phyloP scores from a whole-genome alignment of 2,888 invertebrate genomes.

The Lomographa bimaculata region DNA sequence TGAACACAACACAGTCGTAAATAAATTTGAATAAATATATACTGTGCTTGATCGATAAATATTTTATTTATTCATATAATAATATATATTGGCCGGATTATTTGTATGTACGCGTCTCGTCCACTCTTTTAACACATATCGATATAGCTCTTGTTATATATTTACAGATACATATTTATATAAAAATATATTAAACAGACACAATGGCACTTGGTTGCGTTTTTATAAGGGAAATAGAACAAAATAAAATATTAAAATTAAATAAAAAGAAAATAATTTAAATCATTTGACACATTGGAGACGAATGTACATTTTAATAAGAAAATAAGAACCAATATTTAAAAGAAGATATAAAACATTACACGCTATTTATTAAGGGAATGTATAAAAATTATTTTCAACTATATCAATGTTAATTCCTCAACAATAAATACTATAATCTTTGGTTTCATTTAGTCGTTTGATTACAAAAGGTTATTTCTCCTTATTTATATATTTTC shows the following conservation, averaged over 20 bases:
- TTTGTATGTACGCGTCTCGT: conserved; percentile 49
- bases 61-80: conserved; percentile 33
- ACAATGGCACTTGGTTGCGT: conserved; percentile 81
- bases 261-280: conserved; percentile 45
- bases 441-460: conserved; percentile 79
- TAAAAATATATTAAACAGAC: conserved; percentile 76
- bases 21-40: conserved; percentile 49
- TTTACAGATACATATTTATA: conserved; percentile 66
- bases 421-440: conserved; percentile 80
- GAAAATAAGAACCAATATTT: conserved; percentile 21
- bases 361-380: conserved; percentile 46
- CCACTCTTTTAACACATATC: conserved; percentile 64
- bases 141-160: conserved; percentile 57
- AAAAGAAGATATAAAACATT: conserved; percentile 28
- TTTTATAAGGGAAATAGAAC: conserved; percentile 54
- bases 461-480: conserved; percentile 61
- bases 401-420: conserved; percentile 69
- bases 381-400: conserved; percentile 75
- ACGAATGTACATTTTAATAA: conserved; percentile 32
- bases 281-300: conserved; percentile 53
- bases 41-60: conserved; percentile 44
- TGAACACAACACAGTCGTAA: conserved; percentile 39
- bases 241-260: conserved; percentile 37
- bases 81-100: conserved; percentile 64
- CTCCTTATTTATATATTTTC: conserved; percentile 40